Evolutionary conservation across 1,140 invertebrate genomes (phyloP), one percentile per base, ranked within the genome.

Genomic region (Aphidius ervi): DNA sequence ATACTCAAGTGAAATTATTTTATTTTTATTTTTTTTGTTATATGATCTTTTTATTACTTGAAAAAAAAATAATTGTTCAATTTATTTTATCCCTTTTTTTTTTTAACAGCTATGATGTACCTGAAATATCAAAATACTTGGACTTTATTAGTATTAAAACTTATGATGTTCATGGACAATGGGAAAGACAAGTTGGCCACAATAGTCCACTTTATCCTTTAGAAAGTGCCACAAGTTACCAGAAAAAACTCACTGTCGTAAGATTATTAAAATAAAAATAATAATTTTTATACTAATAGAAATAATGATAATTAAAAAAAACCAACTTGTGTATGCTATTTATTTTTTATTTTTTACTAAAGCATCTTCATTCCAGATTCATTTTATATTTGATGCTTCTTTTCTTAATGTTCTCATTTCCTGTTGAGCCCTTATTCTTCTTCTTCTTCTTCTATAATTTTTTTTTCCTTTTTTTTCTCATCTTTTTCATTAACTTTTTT

Each of bases 121-220:
- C 91, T 1, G 94, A 96, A 81, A 93, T 97, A 59, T 91, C 93
- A 41, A 95, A 96, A 81, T 95, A 94, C 69, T 78, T 96, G 66
- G 94, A 97, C 78, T 94, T 92, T 70, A 93, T 97, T 69, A 96
- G 95, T 72, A 88, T 96, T 5, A 95, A 96, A 93, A 94, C 93
- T 2, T 97, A 95, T 68, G 94, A 96, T 73, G 95, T 95, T 82
- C 93, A 95, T 71, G 93, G 93, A 0, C 91, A 93, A 70, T 95
- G 93, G 93, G 93, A 95, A 73, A 82, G 92, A 65, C 90, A 91
- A 70, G 92, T 95, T 9, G 93, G 94, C 3, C 94, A 96, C 76
- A 95, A 95, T 78, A 91, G 91, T 64, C 94, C 94, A 1, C 83
- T 97, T 0, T 94, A 88, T 75, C 88, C 94, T 0, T 76, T 97